These are phyloP conservation scores for Apodemia mormo DNA, from an alignment of 2,888 invertebrate genomes.

Conservation along the genomic window DNA sequence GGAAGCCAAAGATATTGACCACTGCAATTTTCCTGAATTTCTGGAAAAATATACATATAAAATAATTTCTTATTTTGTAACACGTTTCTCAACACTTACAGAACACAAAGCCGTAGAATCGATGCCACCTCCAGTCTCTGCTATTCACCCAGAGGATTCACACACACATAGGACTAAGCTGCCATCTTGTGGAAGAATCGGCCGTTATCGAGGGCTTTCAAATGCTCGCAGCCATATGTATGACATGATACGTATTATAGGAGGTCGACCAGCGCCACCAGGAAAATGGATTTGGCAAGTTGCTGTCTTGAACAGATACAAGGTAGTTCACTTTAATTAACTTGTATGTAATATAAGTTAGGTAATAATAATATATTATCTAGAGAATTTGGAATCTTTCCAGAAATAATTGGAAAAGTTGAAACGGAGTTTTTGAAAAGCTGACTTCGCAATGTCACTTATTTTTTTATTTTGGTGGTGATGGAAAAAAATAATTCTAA, in stretches of 20 bases:
- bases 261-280: constrained; percentile 89
- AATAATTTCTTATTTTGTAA: neutral
- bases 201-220: constrained; percentile 55
- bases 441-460: neutral
- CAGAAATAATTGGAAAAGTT: neutral
- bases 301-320: constrained; percentile 91
- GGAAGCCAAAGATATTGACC: too few species aligned
- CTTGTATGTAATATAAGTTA: neutral
- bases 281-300: constrained; percentile 98
- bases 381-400: neutral
- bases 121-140: constrained; percentile 54
- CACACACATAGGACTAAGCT: constrained; percentile 40
- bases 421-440: neutral
- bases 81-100: constrained; percentile 1
- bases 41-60: too few species aligned
- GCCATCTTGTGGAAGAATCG: constrained; percentile 60
- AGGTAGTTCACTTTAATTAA: constrained; percentile 72
- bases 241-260: constrained; percentile 90
- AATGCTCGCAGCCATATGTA: constrained; percentile 59
- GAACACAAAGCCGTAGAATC: constrained; percentile 48
- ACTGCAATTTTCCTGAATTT: too few species aligned
- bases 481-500: too few species aligned
- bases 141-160: constrained; percentile 60
- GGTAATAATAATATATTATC: neutral
- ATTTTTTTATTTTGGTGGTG: too few species aligned